A percentile compares a stretch with the other conserved stretches of the same genome.
Evolutionary conservation across 2,113 vertebrate genomes (phyloP).

Genomic region (Mustela lutreola): DNA sequence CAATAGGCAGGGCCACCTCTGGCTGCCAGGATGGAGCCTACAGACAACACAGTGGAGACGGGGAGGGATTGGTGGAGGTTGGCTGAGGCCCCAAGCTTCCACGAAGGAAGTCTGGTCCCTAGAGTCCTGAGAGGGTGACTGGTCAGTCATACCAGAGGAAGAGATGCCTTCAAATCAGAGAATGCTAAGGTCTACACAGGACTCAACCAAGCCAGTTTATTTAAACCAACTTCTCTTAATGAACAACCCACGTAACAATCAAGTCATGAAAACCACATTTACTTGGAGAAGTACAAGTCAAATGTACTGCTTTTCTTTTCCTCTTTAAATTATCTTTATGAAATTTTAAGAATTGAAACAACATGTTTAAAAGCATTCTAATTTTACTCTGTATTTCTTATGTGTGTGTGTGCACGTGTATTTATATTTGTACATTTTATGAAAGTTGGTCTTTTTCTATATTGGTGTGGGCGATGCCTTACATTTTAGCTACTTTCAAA

Average conservation of each 20-base stretch:
- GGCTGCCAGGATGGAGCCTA: neutral
- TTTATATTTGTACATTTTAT: conserved; percentile 37
- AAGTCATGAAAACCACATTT: neutral
- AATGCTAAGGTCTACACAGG: neutral
- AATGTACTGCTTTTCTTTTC: neutral
- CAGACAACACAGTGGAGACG: neutral
- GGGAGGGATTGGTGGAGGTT: no score
- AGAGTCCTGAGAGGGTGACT: neutral
- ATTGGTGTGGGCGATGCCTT: neutral
- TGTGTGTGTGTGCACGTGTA: neutral
- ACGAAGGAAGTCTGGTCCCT: neutral
- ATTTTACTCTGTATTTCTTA: neutral
- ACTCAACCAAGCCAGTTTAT: neutral
- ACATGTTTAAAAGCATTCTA: conserved; percentile 19
- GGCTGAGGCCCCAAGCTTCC: neutral
- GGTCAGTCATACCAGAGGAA: neutral
- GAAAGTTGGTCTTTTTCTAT: neutral
- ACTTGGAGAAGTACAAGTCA: neutral
- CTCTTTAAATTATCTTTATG: neutral
- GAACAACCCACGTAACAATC: neutral
- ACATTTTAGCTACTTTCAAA: conserved; percentile 56
- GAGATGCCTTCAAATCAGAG: neutral
- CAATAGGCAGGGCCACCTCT: neutral
- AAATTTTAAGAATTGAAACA: neutral
- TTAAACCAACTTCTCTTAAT: neutral